Base-by-base conservation (phyloP, 2,797 vertebrate species). In the Tragelaphus oryx region DNA sequence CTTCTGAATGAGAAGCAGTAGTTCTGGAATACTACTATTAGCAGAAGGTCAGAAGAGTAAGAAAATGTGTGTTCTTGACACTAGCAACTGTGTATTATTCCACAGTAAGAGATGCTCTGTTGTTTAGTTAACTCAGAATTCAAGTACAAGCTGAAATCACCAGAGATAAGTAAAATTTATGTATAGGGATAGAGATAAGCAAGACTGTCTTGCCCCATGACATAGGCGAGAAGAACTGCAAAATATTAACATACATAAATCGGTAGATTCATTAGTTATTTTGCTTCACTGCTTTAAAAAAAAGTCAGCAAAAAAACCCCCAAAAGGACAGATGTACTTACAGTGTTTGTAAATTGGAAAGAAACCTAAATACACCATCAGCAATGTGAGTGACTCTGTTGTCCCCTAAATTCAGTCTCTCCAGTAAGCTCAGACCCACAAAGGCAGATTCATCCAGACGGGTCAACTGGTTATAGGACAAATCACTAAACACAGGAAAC, bases 371-470 rank as follows among this genome's bases (percentile, higher is more conserved):
- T 20, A 99, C 99, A 89, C 99, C 99, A 93, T 99, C 99, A 83
- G 99, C 99, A 96, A 99, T 98, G 97, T 99, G 99, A 98, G 98
- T 99, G 96, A 99, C 99, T 95, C 96, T 98, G 98, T 99, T 99
- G 97, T 99, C 99, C 82, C 99, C 99, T 97, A 99, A 98, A 98
- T 99, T 99, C 93, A 99, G 98, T 94, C 95, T 99, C 97, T 99
- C 99, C 98, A 99, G 83, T 57, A 99, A 98, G 88, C 98, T 98
- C 60, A 99, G 98, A 57, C 99, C 99, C 65, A 99, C 96, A 87
- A 99, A 99, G 60, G 99, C 99, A n/a, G 99, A 99, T 68, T 99
- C 99, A 98, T 99, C 99, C 90, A 99, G 98, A 97, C 99, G 99
- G 37, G 99, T 99, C 87, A 99, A 98, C 95, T 99, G 99, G 98